Evolutionary conservation across 2,797 vertebrate species (phyloP).

Genomic region (Tolypeutes matacus): DNA sequence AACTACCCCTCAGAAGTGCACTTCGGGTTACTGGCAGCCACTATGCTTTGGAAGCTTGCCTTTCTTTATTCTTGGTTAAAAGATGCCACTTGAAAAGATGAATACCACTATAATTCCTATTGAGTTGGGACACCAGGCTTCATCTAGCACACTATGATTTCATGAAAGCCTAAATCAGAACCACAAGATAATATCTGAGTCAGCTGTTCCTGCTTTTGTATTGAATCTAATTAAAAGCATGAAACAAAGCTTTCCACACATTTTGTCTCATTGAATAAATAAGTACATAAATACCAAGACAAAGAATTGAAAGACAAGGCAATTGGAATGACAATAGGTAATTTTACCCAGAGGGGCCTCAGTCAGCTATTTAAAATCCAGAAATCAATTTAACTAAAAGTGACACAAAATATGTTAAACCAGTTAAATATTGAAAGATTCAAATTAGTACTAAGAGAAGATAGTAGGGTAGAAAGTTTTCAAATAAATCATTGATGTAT

Average conservation of each 20-base stretch:
- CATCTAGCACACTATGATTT: slow-evolving; percentile 70
- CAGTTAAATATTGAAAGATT: background rate
- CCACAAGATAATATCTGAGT: slow-evolving; percentile 69
- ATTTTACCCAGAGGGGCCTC: slow-evolving; percentile 19
- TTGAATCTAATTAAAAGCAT: slow-evolving; percentile 61
- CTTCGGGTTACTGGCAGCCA: slow-evolving; percentile 63
- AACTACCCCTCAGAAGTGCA: slow-evolving; percentile 21
- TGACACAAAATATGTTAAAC: slow-evolving; percentile 10
- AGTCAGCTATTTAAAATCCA: background rate
- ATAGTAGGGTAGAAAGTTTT: background rate
- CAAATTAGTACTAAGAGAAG: background rate
- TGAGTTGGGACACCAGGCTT: slow-evolving; percentile 62
- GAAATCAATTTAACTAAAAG: slow-evolving; percentile 58
- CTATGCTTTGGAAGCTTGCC: slow-evolving; percentile 43
- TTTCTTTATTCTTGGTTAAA: slow-evolving; percentile 57
- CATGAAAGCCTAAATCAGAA: slow-evolving; percentile 72
- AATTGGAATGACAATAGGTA: background rate
- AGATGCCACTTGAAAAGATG: slow-evolving; percentile 71
- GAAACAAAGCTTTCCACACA: slow-evolving; percentile 63
- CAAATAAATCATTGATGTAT: background rate
- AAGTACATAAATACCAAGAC: slow-evolving; percentile 58
- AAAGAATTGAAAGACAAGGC: background rate
- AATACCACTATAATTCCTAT: slow-evolving; percentile 70
- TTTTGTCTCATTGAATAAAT: slow-evolving; percentile 23
- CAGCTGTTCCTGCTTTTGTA: slow-evolving; percentile 69